phyloP scores from a whole-genome alignment of 2,888 invertebrate genomes.

The Keiferia lycopersicella region DNA sequence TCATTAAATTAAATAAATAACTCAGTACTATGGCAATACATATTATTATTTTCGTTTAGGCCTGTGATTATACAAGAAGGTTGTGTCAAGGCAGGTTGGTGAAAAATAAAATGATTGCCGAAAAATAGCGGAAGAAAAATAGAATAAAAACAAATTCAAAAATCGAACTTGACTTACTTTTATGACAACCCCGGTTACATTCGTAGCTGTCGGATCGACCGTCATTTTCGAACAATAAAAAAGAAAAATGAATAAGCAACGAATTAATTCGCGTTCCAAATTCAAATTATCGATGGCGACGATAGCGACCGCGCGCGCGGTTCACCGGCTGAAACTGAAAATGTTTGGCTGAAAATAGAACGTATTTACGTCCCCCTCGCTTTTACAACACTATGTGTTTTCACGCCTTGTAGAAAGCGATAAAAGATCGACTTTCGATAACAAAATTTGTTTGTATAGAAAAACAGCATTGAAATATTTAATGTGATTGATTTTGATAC shows the following conservation, averaged over 20 bases:
- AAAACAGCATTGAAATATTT: background rate
- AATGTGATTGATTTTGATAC: background rate
- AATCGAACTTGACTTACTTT: constrained; percentile 60
- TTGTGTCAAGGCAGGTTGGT: background rate
- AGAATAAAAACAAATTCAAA: background rate
- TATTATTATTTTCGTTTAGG: no score
- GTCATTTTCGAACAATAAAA: constrained; percentile 50
- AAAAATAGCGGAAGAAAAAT: background rate
- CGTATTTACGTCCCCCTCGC: constrained; percentile 62
- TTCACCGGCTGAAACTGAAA: constrained; percentile 71
- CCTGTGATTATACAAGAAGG: background rate
- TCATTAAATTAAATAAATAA: background rate
- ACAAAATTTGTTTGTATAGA: constrained; percentile 7
- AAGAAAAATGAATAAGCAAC: constrained; percentile 5
- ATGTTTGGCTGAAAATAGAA: constrained; percentile 74
- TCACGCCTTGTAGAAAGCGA: constrained; percentile 38
- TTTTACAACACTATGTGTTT: constrained; percentile 42
- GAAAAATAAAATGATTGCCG: background rate
- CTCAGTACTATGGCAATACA: no score
- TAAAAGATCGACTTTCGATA: constrained; percentile 30
- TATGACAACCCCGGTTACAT: constrained; percentile 71
- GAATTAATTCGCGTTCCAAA: constrained; percentile 43
- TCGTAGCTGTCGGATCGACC: constrained; percentile 53
- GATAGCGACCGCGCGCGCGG: constrained; percentile 63
- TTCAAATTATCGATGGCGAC: constrained; percentile 36